phyloP scores from a whole-genome alignment of 2,113 vertebrate genomes.

The Hemiprocne comata region DNA sequence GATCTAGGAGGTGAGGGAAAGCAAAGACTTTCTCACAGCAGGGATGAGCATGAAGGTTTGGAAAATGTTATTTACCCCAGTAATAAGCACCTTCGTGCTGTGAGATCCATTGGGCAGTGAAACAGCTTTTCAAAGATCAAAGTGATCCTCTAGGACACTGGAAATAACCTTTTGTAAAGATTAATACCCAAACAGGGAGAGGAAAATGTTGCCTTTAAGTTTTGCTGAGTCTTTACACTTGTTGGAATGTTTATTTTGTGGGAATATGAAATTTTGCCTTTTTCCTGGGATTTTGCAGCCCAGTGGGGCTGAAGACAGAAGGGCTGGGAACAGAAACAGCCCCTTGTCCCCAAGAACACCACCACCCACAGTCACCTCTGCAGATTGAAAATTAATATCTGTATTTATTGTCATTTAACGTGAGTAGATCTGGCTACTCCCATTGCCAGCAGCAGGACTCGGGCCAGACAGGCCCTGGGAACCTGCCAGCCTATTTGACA shows the following conservation, averaged over 20 bases:
- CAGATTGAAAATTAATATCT: background rate
- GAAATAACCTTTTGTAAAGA: background rate
- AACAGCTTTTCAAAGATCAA: background rate
- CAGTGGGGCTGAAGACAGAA: background rate
- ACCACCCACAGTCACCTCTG: background rate
- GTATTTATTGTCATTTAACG: background rate
- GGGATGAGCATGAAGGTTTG: background rate
- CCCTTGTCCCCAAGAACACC: background rate
- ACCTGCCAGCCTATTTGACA: background rate
- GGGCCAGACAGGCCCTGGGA: background rate
- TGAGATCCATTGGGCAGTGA: background rate
- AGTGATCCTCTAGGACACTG: background rate
- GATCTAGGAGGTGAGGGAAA: background rate
- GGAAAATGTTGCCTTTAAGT: background rate
- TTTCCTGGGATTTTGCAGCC: background rate
- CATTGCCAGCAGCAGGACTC: background rate
- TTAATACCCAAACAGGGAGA: background rate
- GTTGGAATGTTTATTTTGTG: background rate
- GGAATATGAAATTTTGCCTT: background rate
- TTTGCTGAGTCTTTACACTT: background rate
- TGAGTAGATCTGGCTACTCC: background rate
- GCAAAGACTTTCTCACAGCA: background rate
- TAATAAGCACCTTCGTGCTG: background rate
- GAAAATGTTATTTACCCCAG: background rate
- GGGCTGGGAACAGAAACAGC: background rate